phyloP scores from a whole-genome alignment of 2,797 vertebrate species.

The Oreochromis mossambicus region DNA sequence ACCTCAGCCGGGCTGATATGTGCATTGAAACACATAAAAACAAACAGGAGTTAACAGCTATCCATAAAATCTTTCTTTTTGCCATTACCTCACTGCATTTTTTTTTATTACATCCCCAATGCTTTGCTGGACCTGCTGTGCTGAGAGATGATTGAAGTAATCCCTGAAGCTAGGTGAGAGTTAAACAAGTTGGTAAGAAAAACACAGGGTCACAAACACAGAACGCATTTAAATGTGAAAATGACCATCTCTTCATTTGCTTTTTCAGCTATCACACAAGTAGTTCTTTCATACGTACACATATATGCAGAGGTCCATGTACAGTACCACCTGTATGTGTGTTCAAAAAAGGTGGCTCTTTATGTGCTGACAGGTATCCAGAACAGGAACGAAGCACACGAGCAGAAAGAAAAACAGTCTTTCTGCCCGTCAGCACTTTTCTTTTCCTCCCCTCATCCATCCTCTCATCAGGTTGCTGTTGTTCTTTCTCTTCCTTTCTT shows the following conservation, averaged over 20 bases:
- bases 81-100: too few relatives aligned
- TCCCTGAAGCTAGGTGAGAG: background rate
- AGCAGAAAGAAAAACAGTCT: constrained; percentile 4
- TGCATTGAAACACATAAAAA: background rate
- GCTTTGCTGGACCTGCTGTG: background rate
- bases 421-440: constrained; percentile 2
- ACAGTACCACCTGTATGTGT: background rate
- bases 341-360: background rate
- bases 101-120: background rate
- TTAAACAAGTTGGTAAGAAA: background rate
- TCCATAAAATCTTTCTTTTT: background rate
- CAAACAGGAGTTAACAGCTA: background rate
- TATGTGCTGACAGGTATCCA: background rate
- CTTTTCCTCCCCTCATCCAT: background rate
- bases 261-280: background rate
- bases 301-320: background rate
- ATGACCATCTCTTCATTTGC: background rate
- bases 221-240: background rate
- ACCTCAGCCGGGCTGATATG: background rate
- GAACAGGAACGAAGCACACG: background rate
- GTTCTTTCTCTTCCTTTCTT: background rate
- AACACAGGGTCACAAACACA: background rate
- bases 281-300: background rate
- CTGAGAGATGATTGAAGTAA: background rate
- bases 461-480: background rate